Base-by-base conservation (phyloP, 2,797 vertebrate genomes). In the Sebastes dallii region DNA sequence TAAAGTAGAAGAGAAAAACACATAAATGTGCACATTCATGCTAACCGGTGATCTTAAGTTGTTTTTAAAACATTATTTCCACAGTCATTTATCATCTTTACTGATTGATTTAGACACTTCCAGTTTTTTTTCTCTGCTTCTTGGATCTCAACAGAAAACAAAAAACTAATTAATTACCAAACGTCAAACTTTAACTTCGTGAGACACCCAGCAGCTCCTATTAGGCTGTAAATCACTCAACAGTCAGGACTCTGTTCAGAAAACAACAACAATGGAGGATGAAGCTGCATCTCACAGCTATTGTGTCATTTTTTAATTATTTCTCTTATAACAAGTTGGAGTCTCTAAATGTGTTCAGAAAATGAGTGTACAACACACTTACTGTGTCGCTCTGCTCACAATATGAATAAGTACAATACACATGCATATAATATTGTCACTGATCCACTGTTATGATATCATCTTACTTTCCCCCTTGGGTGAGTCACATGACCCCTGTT, bases 401-500 rank as follows among this genome's bases (percentile, higher is more conserved):
- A 29, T 36, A 32, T 60, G 25, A 74, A 80, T 59, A 69, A 55
- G 13, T 4, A 77, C 55, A 80, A 54, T 14, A 62, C 59, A 46
- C 76, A 68, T 70, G 27, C 58, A 80, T 87, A 52, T 54, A 56
- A 77, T 75, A 83, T 86, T 82, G 87, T 79, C 78, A 85, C 77
- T 25, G 52, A 85, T 82, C 77, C 83, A 75, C 82, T 83, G 82
- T 86, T 86, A 85, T 89, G 83, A 91, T 91, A 92, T 95, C 91
- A 91, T 91, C 81, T 94, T 93, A 85, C 92, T 81, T 52, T 72
- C 62, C 78, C 80, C 20, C 32, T 4, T 46, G 83, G 89, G 91
- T 85, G 85, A 88, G 92, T 94, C 95, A 96, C 92, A 90, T 95
- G 93, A 94, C 88, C 87, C 73, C 79, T 65, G 84, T 72, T 65